Evolutionary conservation across 92 coral and sea anemone genomes (phyloP).

Genomic region (Parazoanthus darwini): DNA sequence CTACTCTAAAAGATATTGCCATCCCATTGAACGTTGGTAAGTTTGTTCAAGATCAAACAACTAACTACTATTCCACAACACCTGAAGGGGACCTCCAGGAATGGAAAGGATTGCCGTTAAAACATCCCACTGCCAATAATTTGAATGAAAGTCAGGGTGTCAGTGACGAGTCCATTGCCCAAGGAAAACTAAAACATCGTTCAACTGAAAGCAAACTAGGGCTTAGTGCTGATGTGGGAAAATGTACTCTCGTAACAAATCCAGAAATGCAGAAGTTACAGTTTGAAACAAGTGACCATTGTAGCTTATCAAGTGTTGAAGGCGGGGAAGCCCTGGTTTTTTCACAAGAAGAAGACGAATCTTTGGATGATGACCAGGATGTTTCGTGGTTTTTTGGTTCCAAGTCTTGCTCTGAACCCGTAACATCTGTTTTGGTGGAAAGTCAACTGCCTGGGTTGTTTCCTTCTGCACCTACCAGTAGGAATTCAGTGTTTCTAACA

Average conservation of each 20-base stretch:
- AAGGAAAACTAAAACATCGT: neutral
- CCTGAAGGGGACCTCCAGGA: neutral
- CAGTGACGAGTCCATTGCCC: neutral
- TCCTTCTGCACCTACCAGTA: neutral
- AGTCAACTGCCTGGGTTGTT: neutral
- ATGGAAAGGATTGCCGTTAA: neutral
- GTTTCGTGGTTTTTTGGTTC: conserved; percentile 36
- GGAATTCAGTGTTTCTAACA: neutral
- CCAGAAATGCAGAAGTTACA: neutral
- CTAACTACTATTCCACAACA: neutral
- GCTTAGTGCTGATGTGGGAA: neutral
- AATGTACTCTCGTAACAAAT: neutral
- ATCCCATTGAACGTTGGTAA: conserved; percentile 45
- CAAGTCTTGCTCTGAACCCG: neutral
- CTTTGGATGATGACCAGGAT: conserved; percentile 3
- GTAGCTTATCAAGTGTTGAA: neutral
- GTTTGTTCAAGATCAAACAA: neutral
- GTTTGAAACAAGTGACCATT: neutral
- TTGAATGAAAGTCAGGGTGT: neutral
- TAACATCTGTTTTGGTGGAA: neutral
- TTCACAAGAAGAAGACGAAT: neutral
- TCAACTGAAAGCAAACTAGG: neutral
- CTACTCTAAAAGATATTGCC: conserved; percentile 48
- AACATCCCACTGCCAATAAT: neutral
- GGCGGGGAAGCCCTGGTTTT: neutral